phyloP scores from a whole-genome alignment of 2,113 vertebrate genomes.

The Dipodomys merriami region DNA sequence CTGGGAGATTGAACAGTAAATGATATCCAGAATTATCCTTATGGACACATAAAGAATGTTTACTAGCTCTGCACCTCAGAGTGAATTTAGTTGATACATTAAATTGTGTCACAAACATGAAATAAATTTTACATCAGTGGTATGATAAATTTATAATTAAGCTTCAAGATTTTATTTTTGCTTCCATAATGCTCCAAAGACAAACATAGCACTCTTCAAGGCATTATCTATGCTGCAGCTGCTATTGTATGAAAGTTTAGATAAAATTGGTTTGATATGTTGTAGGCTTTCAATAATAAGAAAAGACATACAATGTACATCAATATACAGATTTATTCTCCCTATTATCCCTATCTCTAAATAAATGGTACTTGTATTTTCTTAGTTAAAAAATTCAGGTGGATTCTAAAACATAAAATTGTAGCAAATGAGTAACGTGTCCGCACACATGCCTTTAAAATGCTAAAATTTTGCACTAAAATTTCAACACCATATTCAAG shows the following conservation, averaged over 20 bases:
- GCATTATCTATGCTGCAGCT: slow-evolving; percentile 16
- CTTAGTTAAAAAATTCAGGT: no score
- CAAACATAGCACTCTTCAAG: not conserved
- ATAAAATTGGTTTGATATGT: not conserved
- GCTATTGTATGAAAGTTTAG: slow-evolving; percentile 25
- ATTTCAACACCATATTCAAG: not conserved
- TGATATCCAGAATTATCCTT: not conserved
- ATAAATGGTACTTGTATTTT: not conserved
- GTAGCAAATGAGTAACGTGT: not conserved
- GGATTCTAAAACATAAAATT: no score
- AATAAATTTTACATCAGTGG: not conserved
- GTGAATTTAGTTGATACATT: no score
- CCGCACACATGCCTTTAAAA: not conserved
- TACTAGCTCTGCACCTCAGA: not conserved
- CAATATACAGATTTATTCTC: not conserved
- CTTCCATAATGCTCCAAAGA: not conserved
- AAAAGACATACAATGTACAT: not conserved
- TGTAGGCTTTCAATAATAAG: not conserved
- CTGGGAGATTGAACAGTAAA: not conserved
- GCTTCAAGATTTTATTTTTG: not conserved
- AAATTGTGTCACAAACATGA: not conserved
- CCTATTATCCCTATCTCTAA: not conserved
- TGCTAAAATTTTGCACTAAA: not conserved
- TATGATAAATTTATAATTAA: not conserved
- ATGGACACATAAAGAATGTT: not conserved